Conservation (phyloP, 2,797 vertebrate species). For the Cottoperca gobio region DNA sequence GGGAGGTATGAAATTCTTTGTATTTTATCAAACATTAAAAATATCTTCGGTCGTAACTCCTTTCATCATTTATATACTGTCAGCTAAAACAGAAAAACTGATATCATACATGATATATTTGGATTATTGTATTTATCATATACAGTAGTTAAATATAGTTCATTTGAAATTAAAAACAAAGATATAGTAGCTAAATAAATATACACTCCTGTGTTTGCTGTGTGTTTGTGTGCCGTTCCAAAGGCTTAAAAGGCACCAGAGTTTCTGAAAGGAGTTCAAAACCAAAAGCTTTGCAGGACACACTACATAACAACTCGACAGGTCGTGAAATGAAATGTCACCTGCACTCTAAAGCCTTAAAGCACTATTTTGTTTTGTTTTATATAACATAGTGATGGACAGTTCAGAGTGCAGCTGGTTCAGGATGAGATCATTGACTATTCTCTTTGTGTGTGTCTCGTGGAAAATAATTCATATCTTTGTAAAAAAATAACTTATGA, state of each 20-base stretch:
- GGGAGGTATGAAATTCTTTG: constrained; percentile 16
- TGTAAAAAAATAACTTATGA: constrained; percentile 30
- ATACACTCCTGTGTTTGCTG: constrained; percentile 54
- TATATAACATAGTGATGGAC: constrained; percentile 5
- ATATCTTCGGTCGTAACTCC: constrained; percentile 17
- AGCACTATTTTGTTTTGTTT: constrained; percentile 9
- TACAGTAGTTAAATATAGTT: constrained; percentile 68
- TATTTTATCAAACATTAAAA: constrained; percentile 29
- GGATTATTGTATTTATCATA: constrained; percentile 49
- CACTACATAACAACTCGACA: not conserved
- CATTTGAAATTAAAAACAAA: constrained; percentile 67
- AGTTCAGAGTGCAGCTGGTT: constrained; percentile 35
- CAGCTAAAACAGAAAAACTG: constrained; percentile 43
- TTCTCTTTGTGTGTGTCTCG: constrained; percentile 37
- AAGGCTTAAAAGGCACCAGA: constrained; percentile 63
- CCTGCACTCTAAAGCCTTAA: constrained; percentile 17
- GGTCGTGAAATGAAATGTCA: constrained; percentile 14
- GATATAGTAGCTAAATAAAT: constrained; percentile 77
- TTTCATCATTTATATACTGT: constrained; percentile 12
- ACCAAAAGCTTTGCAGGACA: constrained; percentile 32
- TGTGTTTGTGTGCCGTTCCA: constrained; percentile 45
- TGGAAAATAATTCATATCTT: constrained; percentile 28
- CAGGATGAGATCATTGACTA: constrained; percentile 22
- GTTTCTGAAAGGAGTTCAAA: constrained; percentile 41
- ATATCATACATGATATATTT: constrained; percentile 42